These are phyloP conservation scores for Archegozetes longisetosus DNA, from an alignment of 1,140 invertebrate genomes.

Conservation along the genomic window DNA sequence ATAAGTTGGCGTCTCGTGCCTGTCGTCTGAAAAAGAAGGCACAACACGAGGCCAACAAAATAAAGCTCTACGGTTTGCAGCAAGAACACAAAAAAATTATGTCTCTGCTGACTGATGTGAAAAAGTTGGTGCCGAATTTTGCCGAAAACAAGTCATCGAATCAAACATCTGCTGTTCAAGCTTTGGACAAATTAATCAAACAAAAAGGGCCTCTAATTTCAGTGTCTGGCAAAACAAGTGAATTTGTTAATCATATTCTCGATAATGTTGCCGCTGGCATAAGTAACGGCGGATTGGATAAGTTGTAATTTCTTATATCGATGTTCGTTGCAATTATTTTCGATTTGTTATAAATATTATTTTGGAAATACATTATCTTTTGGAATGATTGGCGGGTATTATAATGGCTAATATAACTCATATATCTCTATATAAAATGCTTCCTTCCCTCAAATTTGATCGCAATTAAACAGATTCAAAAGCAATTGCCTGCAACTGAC, in stretches of 20 bases:
- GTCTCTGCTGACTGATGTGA: background rate
- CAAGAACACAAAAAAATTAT: slow-evolving; percentile 71
- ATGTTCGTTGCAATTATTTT: no score
- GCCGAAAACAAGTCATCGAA: background rate
- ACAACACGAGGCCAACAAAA: slow-evolving; percentile 84
- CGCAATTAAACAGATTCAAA: background rate
- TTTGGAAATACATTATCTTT: background rate
- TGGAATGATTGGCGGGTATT: background rate
- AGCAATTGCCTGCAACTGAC: background rate
- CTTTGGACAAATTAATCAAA: background rate
- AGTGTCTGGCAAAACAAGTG: slow-evolving; percentile 21
- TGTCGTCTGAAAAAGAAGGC: slow-evolving; percentile 88
- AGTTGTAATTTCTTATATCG: no score
- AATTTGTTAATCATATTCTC: slow-evolving; percentile 22
- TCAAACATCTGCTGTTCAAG: background rate
- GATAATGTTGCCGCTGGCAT: slow-evolving; percentile 20
- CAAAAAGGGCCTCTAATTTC: slow-evolving; percentile 16
- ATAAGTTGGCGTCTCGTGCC: slow-evolving; percentile 87
- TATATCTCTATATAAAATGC: background rate
- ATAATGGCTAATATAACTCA: background rate
- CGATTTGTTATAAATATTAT: no score
- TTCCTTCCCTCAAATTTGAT: background rate
- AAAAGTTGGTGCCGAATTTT: background rate
- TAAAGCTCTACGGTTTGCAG: slow-evolving; percentile 83
- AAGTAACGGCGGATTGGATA: slow-evolving; percentile 19